Percentiles rank a stretch among this genome's conserved stretches.
These are phyloP conservation scores for Hirtodrosophila alboralis DNA, from an alignment of 2,888 invertebrate species.

Conservation along the genomic window DNA sequence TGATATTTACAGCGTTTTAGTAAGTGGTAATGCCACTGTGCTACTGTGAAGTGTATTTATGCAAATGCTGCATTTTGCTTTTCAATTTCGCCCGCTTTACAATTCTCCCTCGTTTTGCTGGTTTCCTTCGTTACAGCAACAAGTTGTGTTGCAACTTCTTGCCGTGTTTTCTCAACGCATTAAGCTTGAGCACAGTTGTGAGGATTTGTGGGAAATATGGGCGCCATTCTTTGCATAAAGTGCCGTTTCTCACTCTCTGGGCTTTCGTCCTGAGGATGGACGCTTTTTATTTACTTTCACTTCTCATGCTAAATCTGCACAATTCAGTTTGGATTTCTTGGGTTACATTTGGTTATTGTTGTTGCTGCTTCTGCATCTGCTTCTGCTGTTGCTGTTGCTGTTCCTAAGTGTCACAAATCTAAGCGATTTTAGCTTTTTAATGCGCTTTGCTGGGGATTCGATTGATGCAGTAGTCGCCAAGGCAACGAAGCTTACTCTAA, in stretches of 20 bases:
- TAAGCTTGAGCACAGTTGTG: constrained; percentile 58
- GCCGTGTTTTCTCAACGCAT: constrained; percentile 65
- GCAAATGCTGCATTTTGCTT: constrained; percentile 77
- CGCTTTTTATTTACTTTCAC: constrained; percentile 68
- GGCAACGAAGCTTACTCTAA: constrained; percentile 27
- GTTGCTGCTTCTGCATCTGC: constrained; percentile 16
- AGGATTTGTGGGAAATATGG: constrained; percentile 69
- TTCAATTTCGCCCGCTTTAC: constrained; percentile 69
- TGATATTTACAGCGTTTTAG: no score
- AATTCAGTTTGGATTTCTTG: constrained; percentile 58
- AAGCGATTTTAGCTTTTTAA: constrained; percentile 72
- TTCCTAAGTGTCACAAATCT: constrained; percentile 73
- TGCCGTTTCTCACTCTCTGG: constrained; percentile 20
- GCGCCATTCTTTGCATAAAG: constrained; percentile 69
- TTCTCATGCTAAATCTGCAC: constrained; percentile 62
- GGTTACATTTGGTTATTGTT: constrained; percentile 18
- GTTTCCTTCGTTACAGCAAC: constrained; percentile 40
- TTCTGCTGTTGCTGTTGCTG: constrained; percentile 21
- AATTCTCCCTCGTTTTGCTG: constrained; percentile 32
- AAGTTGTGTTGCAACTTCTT: constrained; percentile 63
- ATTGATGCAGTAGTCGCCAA: constrained; percentile 56
- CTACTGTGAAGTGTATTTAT: constrained; percentile 67
- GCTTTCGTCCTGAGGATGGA: neutral
- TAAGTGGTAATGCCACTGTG: no score
- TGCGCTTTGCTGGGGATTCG: constrained; percentile 55